phyloP scores from a whole-genome alignment of 2,797 vertebrate species.

The Sebastes taczanowskii region DNA sequence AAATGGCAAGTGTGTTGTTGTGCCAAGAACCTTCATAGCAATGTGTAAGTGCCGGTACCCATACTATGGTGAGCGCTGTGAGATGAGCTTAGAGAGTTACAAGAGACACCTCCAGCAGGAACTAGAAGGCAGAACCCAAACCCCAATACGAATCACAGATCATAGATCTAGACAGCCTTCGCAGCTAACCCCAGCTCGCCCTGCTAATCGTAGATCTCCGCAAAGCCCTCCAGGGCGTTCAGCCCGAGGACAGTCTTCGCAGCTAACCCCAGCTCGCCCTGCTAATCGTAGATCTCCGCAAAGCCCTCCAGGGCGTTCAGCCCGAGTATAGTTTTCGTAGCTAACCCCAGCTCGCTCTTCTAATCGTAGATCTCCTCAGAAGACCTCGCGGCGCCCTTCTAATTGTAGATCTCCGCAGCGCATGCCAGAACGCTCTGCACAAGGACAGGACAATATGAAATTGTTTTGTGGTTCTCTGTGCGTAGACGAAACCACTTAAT shows the following conservation, averaged over 20 bases:
- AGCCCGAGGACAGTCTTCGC: no score
- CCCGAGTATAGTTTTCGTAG: no score
- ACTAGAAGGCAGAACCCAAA: background rate
- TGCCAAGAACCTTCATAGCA: background rate
- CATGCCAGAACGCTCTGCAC: background rate
- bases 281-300: no score
- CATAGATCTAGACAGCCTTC: no score
- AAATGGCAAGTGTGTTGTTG: background rate
- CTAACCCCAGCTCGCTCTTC: background rate
- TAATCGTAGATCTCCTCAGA: background rate
- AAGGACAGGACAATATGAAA: background rate
- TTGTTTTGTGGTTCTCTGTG: background rate
- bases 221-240: no score
- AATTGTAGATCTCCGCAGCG: background rate
- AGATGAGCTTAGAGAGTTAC: background rate
- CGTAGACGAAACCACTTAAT: background rate
- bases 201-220: no score
- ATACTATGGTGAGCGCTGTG: background rate
- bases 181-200: no score
- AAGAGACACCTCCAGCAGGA: background rate
- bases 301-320: no score
- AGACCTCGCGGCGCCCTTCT: accelerated
- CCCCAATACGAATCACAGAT: background rate
- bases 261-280: no score
- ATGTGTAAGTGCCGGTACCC: slow-evolving; percentile 6